Conservation (phyloP, 1,140 invertebrate genomes). For the Solenopsis fugax region DNA sequence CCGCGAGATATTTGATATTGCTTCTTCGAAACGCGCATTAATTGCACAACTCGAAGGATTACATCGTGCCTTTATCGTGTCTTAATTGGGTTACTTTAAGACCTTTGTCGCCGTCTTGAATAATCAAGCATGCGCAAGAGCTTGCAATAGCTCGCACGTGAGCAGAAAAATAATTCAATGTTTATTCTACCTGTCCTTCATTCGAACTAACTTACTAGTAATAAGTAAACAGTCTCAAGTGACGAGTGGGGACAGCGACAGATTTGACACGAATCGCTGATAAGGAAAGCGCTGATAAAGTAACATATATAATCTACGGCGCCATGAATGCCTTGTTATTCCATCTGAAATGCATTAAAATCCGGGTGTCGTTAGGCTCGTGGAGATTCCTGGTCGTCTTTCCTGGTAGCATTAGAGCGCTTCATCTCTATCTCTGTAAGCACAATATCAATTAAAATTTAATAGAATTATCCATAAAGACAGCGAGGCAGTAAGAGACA, state of each 20-base stretch:
- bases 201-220: slow-evolving; percentile 18
- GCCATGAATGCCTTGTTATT: slow-evolving; percentile 66
- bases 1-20: neutral
- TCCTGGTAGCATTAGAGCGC: slow-evolving; percentile 64
- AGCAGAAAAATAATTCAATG: neutral
- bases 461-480: neutral
- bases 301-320: slow-evolving; percentile 77
- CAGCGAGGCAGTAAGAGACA: neutral
- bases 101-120: neutral
- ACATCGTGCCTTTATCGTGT: neutral
- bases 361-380: slow-evolving; percentile 35
- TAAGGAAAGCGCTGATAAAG: slow-evolving; percentile 79
- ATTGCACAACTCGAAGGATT: neutral
- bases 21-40: neutral
- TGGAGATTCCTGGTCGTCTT: slow-evolving; percentile 16
- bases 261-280: slow-evolving; percentile 66
- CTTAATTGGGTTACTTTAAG: slow-evolving; percentile 20
- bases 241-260: slow-evolving; percentile 31
- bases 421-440: slow-evolving; percentile 78
- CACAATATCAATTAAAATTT: slow-evolving; percentile 20
- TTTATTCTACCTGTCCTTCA: slow-evolving; percentile 17
- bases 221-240: neutral
- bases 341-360: slow-evolving; percentile 65
- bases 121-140: neutral
- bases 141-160: neutral